Evolutionary conservation across 2,888 invertebrate genomes (phyloP).

Genomic region (Archips crataeganus): DNA sequence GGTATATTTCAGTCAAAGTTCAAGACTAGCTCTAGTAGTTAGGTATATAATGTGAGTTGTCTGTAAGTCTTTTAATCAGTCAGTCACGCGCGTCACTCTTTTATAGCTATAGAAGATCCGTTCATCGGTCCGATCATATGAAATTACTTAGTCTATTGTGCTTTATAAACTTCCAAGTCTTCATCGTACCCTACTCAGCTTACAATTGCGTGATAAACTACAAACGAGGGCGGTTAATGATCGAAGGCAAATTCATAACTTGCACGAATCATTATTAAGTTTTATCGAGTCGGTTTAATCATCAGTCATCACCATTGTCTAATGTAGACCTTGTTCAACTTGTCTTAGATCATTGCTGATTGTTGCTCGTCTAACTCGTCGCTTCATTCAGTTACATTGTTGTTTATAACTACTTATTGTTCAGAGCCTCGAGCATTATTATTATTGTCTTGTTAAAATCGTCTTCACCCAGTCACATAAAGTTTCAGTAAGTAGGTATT

Average conservation of each 20-base stretch:
- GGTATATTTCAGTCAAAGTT: too few species aligned
- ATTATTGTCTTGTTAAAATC: neutral
- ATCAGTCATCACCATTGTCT: constrained; percentile 11
- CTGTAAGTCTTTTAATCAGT: too few species aligned
- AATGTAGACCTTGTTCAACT: constrained; percentile 7
- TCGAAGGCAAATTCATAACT: neutral
- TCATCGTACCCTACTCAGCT: neutral
- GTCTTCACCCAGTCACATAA: neutral
- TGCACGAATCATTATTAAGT: neutral
- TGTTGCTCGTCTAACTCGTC: neutral
- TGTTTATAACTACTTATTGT: constrained; percentile 4
- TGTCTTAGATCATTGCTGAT: neutral
- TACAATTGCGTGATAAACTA: neutral
- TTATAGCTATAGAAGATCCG: neutral
- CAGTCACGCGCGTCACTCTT: too few species aligned
- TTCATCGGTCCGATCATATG: neutral
- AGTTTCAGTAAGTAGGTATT: neutral
- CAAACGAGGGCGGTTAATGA: neutral
- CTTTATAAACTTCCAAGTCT: neutral
- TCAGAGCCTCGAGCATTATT: neutral
- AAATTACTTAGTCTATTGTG: neutral
- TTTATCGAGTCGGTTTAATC: constrained; percentile 4
- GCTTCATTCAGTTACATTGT: neutral
- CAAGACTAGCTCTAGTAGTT: too few species aligned
- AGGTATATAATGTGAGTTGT: too few species aligned